phyloP scores from a whole-genome alignment of 2,113 vertebrate species.

The Plecturocebus donacophilus region DNA sequence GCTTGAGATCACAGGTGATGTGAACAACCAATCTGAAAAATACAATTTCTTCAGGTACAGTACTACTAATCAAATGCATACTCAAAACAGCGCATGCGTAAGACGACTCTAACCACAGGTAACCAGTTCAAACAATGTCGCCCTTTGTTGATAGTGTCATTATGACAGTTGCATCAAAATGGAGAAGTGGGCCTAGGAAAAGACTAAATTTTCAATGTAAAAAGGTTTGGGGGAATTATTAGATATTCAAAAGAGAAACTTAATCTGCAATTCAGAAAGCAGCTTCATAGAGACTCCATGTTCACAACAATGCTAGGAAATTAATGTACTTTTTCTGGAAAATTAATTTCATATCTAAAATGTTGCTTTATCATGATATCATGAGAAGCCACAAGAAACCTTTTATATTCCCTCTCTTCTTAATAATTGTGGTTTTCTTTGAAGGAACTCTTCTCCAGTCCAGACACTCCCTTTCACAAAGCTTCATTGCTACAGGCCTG shows the following conservation, averaged over 20 bases:
- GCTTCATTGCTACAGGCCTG: background rate
- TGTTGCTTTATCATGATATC: background rate
- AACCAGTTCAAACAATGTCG: background rate
- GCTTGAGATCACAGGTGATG: slow-evolving; percentile 20
- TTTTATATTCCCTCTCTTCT: background rate
- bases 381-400: background rate
- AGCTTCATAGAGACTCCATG: background rate
- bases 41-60: slow-evolving; percentile 12
- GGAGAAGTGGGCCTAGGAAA: background rate
- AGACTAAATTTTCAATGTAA: background rate
- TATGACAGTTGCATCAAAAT: background rate
- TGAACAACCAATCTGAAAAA: slow-evolving; percentile 37
- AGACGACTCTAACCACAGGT: background rate
- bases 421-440: background rate
- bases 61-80: background rate
- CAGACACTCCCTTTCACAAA: background rate
- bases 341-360: background rate
- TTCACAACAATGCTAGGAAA: background rate
- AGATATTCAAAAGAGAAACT: background rate
- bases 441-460: background rate
- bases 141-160: background rate
- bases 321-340: background rate
- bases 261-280: background rate
- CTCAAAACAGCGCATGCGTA: background rate
- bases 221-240: background rate